Evolutionary conservation across 1,140 invertebrate species (phyloP), one percentile per base, ranked within the genome.

Genomic region (Melanaphis sacchari): DNA sequence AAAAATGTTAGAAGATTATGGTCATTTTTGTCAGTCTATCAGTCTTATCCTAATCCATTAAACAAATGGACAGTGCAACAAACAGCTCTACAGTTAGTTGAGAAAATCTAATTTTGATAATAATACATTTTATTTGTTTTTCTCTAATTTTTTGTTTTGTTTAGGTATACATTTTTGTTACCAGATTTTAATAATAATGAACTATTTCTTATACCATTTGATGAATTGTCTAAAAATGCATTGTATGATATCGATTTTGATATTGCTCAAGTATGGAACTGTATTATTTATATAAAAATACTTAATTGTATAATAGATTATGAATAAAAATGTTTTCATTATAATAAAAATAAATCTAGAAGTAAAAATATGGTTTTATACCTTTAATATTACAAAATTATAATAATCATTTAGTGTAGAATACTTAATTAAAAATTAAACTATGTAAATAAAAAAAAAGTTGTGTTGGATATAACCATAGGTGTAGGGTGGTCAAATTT

Each of bases 151-250:
- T 59, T 38, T 66, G 9, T 41, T 40, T 43, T 91, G 7, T 91
- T 82, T 91, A 91, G 90, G 41, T 91, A 91, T 38, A 91, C 36
- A 81, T 91, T 91, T 81, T 46, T 91, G 21, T 43, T 91, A 49
- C 66, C 41, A 43, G 90, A 76, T 82, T 91, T 91, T 24, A 66
- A 76, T 38, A 91, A 91, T 46, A n/a, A 91, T 82, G 90, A 91
- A 81, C 24, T 91, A 91, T 8, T n/a, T 46, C 40, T 66, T 36
- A 76, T 91, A 81, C 59, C 38, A 38, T 91, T 91, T 81, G 66
- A 81, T 91, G 90, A 91, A 36, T n/a, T 46, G 18, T 91, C 90
- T 91, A 66, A 43, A 90, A 43, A n/a, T 41, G 59, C 66, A 9
- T 22, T 91, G 26, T 40, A 91, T 26, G 66, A 91, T 9, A 82